A percentile compares a stretch with the other conserved stretches of the same genome.
Evolutionary conservation across 2,797 vertebrate species (phyloP).

Genomic region (Pristis pectinata): DNA sequence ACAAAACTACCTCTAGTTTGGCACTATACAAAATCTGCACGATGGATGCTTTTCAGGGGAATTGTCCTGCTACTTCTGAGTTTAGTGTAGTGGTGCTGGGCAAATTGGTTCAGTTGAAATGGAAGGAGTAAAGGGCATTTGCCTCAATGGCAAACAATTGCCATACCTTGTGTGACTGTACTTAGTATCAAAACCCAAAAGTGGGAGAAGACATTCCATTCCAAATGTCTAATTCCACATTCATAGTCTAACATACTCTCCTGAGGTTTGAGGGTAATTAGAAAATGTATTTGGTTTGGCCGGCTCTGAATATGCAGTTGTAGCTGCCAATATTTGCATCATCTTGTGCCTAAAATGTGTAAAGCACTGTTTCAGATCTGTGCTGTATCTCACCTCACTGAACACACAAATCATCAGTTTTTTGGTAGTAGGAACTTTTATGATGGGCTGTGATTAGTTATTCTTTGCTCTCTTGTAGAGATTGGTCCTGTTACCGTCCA

Average conservation of each 20-base stretch:
- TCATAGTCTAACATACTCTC: not conserved
- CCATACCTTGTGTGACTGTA: not conserved
- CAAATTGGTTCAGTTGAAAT: not conserved
- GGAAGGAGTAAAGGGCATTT: not conserved
- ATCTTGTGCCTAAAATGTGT: not conserved
- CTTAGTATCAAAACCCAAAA: not conserved
- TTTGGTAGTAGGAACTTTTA: not conserved
- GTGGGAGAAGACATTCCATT: not conserved
- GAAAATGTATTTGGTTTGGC: not conserved
- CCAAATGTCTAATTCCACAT: not conserved
- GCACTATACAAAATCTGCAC: not conserved
- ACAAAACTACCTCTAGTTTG: not conserved
- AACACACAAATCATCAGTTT: not conserved
- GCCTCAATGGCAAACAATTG: not conserved
- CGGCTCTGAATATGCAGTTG: not conserved
- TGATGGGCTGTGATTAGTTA: not conserved
- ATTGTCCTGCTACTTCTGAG: not conserved
- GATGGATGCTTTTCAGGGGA: not conserved
- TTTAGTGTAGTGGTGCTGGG: not conserved
- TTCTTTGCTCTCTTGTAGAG: slow-evolving; percentile 57
- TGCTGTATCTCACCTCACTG: not conserved
- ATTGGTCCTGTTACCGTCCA: slow-evolving; percentile 85
- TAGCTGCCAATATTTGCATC: not conserved
- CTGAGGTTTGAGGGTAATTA: not conserved
- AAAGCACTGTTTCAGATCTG: not conserved